Evolutionary conservation across 2,888 invertebrate species (phyloP).

Genomic region (Drosophila flavopinicola): DNA sequence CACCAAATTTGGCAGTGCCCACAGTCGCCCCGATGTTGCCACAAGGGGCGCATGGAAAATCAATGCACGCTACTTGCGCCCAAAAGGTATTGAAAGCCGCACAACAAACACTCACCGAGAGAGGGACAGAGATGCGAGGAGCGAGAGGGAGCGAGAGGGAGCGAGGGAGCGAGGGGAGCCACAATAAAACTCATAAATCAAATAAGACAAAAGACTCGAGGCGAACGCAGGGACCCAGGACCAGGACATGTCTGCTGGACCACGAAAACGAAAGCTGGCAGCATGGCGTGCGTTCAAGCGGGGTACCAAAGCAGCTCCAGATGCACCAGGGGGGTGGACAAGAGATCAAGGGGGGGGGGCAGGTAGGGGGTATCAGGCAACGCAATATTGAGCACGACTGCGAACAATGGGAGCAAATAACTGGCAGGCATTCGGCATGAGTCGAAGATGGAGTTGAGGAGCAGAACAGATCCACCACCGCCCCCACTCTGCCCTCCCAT

Average conservation of each 20-base stretch:
- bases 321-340: slow-evolving; percentile 6
- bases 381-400: slow-evolving; percentile 76
- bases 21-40: slow-evolving; percentile 18
- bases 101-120: slow-evolving; percentile 37
- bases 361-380: slow-evolving; percentile 25
- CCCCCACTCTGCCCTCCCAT: no score
- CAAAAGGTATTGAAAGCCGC: slow-evolving; percentile 56
- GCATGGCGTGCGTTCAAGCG: slow-evolving; percentile 52
- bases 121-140: slow-evolving; percentile 1
- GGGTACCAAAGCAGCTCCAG: slow-evolving; percentile 23
- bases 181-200: slow-evolving; percentile 83
- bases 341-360: not conserved
- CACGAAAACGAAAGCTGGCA: slow-evolving; percentile 53
- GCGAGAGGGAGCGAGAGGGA: not conserved
- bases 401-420: slow-evolving; percentile 80
- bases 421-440: slow-evolving; percentile 73
- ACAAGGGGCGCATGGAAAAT: slow-evolving; percentile 51
- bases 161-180: slow-evolving; percentile 29
- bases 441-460: slow-evolving; percentile 47
- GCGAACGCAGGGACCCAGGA: slow-evolving; percentile 69
- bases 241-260: slow-evolving; percentile 40
- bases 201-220: slow-evolving; percentile 81
- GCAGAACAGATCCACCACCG: no score
- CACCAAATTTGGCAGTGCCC: slow-evolving; percentile 67
- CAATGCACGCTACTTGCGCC: slow-evolving; percentile 71